These are phyloP conservation scores for Tauraco erythrolophus DNA, from an alignment of 2,113 vertebrate genomes.

Conservation along the genomic window DNA sequence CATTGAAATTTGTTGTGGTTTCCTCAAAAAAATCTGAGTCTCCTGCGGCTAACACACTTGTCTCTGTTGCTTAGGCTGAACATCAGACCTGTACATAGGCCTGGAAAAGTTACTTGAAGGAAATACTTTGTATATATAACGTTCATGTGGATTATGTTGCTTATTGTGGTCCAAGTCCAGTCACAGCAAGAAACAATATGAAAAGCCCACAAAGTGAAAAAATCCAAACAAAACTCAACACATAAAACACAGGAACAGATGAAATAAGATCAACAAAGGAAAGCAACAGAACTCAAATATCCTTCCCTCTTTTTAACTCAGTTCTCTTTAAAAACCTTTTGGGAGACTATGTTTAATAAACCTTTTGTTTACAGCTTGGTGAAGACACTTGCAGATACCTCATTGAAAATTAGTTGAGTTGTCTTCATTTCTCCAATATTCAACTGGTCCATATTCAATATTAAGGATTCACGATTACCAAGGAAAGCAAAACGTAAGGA, in stretches of 20 bases:
- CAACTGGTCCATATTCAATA: background rate
- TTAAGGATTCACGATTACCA: background rate
- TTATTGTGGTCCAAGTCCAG: background rate
- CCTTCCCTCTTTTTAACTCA: background rate
- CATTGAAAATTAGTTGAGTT: background rate
- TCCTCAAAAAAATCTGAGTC: background rate
- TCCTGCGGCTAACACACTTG: background rate
- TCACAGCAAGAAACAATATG: background rate
- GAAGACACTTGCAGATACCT: background rate
- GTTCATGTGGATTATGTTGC: background rate
- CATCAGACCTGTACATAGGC: background rate
- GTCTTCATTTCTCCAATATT: background rate
- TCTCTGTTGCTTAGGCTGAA: background rate
- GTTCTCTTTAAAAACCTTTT: background rate
- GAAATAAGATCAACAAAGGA: background rate
- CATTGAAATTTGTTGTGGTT: background rate
- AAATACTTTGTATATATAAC: background rate
- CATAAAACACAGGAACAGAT: background rate
- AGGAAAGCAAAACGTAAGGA: background rate
- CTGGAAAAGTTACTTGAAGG: background rate
- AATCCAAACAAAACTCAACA: too few relatives aligned
- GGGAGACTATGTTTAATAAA: background rate
- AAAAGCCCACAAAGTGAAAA: background rate
- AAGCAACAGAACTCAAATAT: background rate
- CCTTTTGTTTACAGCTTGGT: background rate